A percentile compares a stretch with the other conserved stretches of the same genome.
Evolutionary conservation across 2,888 invertebrate species (phyloP).

Genomic region (Ornithoptera priamus): DNA sequence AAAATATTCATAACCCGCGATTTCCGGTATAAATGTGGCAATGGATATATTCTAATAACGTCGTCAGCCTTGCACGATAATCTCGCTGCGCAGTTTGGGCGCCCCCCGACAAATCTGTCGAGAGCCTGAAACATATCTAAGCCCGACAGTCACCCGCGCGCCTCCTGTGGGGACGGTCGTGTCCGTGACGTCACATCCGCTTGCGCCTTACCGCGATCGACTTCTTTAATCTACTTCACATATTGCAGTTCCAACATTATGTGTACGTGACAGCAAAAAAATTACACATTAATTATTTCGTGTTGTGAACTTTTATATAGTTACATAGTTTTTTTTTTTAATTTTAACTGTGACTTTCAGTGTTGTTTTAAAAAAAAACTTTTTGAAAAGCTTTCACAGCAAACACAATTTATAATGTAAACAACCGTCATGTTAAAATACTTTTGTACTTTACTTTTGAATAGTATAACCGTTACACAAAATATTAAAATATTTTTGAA

Average conservation of each 20-base stretch:
- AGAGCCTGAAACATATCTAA: slow-evolving; percentile 29
- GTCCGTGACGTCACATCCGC: background rate
- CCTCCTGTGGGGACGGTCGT: slow-evolving; percentile 9
- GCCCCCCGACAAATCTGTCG: slow-evolving; percentile 27
- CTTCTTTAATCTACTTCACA: slow-evolving; percentile 5
- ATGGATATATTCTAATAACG: slow-evolving; percentile 11
- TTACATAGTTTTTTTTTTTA: background rate
- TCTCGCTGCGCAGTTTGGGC: slow-evolving; percentile 30
- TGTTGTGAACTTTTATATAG: background rate
- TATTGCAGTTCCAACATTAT: slow-evolving; percentile 1
- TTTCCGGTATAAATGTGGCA: background rate
- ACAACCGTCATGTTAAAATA: background rate
- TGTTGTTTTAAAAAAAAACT: background rate
- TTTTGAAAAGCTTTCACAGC: background rate
- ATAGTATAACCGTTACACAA: no score
- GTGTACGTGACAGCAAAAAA: slow-evolving; percentile 2
- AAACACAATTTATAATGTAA: background rate
- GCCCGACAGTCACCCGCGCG: slow-evolving; percentile 25
- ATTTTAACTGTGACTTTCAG: background rate
- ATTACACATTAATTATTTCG: background rate
- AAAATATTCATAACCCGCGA: background rate
- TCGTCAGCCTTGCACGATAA: slow-evolving; percentile 23
- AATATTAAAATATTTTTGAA: no score
- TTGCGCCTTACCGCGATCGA: background rate
- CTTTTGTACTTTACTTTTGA: background rate